Base-by-base conservation (phyloP, 2,888 invertebrate genomes). In the Cartodere bifasciata region DNA sequence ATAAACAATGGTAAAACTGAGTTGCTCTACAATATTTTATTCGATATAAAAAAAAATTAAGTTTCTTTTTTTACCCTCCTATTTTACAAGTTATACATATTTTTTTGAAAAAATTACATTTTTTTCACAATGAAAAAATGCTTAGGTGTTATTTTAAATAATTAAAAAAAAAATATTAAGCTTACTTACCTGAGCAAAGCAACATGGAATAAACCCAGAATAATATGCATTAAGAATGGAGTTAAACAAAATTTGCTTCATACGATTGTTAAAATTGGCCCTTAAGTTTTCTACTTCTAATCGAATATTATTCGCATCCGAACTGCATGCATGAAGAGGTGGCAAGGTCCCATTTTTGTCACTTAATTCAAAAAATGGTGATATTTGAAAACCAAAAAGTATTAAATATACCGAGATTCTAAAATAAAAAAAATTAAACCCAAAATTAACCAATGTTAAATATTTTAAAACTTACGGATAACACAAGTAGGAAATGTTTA, bases 171-270 rank as follows among this genome's bases (percentile, higher is more conserved):
- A 20, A 20, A 20, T 9, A 7, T 7, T 13, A 26, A 14, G 11
- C 15, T n/a, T 11, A 41, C 49, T 49, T 61, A 85, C 86, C 67
- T 84, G 83, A 16, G 86, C 81, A 66, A 92, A 88, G 53, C 84
- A 81, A 49, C 86, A 82, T 0, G 92, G 92, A 34, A 92, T 72
- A 51, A 90, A 82, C 33, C 86, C 82, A 23, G 85, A 76, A 55
- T 88, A 90, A 55, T 91, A 92, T 0, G 88, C 83, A 45, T 81
- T 83, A 4, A 85, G 59, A 23, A 90, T 70, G 0, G 91, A 84
- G 42, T 80, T 72, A 34, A 62, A 61, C 5, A 95, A 64, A 33
- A 91, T 80, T 58, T 87, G 85, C 58, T 90, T 91, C 49, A 94
- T 70, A 20, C 94, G 67, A 40, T 74, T 70, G 55, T 92, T 92